Percentiles rank a stretch among this genome's conserved stretches.
These are phyloP conservation scores for Pseudomyrmex concolor DNA, from an alignment of 1,140 invertebrate species.

Conservation along the genomic window DNA sequence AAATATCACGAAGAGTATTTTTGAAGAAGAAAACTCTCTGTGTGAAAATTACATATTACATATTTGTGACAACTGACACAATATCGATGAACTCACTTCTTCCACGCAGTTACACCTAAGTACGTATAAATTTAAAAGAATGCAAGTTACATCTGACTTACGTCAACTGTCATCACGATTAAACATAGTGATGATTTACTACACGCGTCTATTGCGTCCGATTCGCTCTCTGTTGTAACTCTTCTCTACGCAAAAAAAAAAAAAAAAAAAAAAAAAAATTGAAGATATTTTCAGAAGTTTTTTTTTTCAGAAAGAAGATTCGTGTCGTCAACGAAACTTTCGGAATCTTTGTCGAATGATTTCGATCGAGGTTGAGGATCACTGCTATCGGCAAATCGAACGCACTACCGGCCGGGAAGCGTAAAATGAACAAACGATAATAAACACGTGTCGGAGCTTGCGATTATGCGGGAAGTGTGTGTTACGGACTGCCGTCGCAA, in stretches of 20 bases:
- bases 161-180: background rate
- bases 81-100: background rate
- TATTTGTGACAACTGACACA: background rate
- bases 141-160: background rate
- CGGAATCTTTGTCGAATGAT: background rate
- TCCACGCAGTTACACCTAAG: too few species aligned
- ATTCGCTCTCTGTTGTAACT: background rate
- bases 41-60: background rate
- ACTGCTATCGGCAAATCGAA: background rate
- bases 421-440: slow-evolving; percentile 26
- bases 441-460: slow-evolving; percentile 28
- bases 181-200: slow-evolving; percentile 25
- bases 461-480: slow-evolving; percentile 25
- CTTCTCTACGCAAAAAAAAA: too few species aligned
- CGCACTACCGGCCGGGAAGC: background rate
- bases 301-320: background rate
- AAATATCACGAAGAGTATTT: too few species aligned
- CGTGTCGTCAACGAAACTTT: background rate
- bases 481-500: background rate
- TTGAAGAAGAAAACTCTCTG: too few species aligned
- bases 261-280: too few species aligned
- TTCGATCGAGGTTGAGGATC: slow-evolving; percentile 1
- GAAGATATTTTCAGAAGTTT: too few species aligned
- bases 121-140: background rate
- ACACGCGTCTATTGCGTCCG: background rate